Evolutionary conservation across 2,888 invertebrate species (phyloP).

Genomic region (Amiota communis): DNA sequence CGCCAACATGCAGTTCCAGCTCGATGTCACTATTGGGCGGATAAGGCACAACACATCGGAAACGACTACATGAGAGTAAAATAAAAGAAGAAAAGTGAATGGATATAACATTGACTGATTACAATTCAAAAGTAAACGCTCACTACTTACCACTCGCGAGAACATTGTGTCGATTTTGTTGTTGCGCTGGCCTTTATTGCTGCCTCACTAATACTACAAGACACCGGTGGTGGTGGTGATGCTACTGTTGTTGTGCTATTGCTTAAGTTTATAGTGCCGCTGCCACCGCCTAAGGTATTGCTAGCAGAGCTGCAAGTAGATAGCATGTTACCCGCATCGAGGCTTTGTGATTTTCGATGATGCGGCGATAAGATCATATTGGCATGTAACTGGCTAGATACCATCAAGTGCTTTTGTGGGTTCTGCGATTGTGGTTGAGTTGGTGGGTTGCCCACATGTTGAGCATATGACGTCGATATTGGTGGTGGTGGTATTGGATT

Average conservation of each 20-base stretch:
- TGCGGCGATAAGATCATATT: conserved; percentile 67
- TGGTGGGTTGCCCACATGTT: conserved; percentile 39
- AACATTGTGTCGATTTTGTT: conserved; percentile 71
- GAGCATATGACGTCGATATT: conserved; percentile 41
- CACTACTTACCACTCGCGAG: conserved; percentile 71
- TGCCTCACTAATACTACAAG: conserved; percentile 57
- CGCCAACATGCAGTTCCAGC: conserved; percentile 90
- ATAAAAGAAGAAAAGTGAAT: neutral
- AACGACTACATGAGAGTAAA: conserved; percentile 74
- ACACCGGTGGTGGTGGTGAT: conserved; percentile 23
- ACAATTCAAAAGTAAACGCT: no score
- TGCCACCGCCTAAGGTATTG: conserved; percentile 20
- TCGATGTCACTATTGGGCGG: conserved; percentile 96
- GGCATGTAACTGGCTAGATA: conserved; percentile 44
- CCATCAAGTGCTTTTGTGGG: conserved; percentile 14
- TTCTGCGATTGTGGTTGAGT: conserved; percentile 42
- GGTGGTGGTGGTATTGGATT: conserved; percentile 47
- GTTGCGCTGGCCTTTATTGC: conserved; percentile 69
- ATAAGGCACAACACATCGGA: conserved; percentile 93
- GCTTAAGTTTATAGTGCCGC: neutral
- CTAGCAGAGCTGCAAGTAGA: conserved; percentile 41
- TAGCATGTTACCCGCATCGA: conserved; percentile 78
- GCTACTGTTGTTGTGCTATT: neutral
- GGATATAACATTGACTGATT: no score
- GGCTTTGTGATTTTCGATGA: conserved; percentile 88